Percentiles rank a stretch among this genome's conserved stretches.
Evolutionary conservation across 2,888 invertebrate species (phyloP).

Genomic region (Heterodera filipjevi): DNA sequence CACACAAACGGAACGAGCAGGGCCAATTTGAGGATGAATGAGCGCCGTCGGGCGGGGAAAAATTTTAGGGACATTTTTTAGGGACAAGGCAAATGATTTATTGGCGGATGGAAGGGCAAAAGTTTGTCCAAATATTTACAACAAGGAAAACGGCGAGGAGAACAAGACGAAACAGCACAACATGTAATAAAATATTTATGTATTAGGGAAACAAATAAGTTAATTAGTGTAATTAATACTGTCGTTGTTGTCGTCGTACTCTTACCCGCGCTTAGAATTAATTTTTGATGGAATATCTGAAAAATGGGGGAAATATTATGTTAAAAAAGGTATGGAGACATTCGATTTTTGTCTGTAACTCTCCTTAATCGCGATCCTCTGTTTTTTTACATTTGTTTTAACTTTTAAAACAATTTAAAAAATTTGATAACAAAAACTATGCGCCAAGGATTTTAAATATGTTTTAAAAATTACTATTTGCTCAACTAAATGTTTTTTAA

Average conservation of each 20-base stretch:
- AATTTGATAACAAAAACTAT: too few species aligned
- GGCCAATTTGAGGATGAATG: conserved; percentile 52
- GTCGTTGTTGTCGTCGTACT: background rate
- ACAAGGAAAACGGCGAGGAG: background rate
- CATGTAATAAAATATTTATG: background rate
- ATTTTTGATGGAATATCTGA: background rate
- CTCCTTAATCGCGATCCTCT: too few species aligned
- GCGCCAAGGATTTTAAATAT: too few species aligned
- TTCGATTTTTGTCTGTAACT: too few species aligned
- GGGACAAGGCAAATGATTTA: background rate
- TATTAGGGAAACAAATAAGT: background rate
- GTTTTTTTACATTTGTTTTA: too few species aligned
- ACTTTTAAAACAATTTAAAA: too few species aligned
- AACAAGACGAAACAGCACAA: background rate
- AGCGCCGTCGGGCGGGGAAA: conserved; percentile 38
- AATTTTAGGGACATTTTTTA: conserved; percentile 5
- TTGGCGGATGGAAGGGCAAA: background rate
- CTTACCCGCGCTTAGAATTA: background rate
- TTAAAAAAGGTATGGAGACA: background rate
- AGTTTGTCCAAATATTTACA: background rate
- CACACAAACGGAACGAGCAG: conserved; percentile 62
- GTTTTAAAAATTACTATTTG: too few species aligned
- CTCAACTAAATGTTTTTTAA: too few species aligned
- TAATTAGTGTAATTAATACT: too few species aligned
- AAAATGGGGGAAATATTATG: background rate